phyloP scores from a whole-genome alignment of 2,888 invertebrate species.

The Dicyrtoma fusca region DNA sequence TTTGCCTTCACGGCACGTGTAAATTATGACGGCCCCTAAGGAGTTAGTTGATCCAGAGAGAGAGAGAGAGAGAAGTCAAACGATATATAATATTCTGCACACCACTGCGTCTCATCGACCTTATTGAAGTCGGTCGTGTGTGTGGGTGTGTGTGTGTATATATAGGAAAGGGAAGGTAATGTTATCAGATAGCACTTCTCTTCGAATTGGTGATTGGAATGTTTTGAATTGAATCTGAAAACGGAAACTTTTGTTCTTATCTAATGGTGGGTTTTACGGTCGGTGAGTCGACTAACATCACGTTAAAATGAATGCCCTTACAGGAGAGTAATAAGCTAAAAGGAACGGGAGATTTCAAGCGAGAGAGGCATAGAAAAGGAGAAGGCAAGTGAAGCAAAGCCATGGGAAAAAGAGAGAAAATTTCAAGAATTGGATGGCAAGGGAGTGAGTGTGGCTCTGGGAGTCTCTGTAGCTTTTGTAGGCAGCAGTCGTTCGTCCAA shows the following conservation, averaged over 20 bases:
- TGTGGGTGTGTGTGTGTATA: too few species aligned
- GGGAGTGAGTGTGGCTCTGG: too few species aligned
- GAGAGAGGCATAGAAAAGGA: not conserved
- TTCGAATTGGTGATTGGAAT: slow-evolving; percentile 36
- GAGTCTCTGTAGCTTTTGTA: too few species aligned
- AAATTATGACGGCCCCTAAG: too few species aligned
- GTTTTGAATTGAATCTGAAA: slow-evolving; percentile 35
- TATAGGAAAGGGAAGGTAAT: not conserved
- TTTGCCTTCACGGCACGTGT: too few species aligned
- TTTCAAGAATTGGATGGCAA: not conserved
- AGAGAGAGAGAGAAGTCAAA: not conserved
- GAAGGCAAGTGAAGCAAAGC: not conserved
- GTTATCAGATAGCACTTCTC: slow-evolving; percentile 14
- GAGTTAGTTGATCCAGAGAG: not conserved
- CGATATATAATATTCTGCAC: not conserved
- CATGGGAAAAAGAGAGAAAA: not conserved
- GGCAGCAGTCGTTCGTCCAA: too few species aligned
- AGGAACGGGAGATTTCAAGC: not conserved
- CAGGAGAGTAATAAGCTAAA: slow-evolving; percentile 8
- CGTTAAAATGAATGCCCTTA: slow-evolving; percentile 1
- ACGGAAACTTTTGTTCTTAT: slow-evolving; percentile 39
- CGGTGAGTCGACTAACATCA: not conserved
- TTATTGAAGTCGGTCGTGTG: too few species aligned
- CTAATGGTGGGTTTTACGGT: slow-evolving; percentile 35
- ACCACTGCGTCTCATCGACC: too few species aligned